Percentiles rank a stretch among this genome's conserved stretches.
Evolutionary conservation across 2,888 invertebrate genomes (phyloP).

Genomic region (Caenorhabditis panamensis): DNA sequence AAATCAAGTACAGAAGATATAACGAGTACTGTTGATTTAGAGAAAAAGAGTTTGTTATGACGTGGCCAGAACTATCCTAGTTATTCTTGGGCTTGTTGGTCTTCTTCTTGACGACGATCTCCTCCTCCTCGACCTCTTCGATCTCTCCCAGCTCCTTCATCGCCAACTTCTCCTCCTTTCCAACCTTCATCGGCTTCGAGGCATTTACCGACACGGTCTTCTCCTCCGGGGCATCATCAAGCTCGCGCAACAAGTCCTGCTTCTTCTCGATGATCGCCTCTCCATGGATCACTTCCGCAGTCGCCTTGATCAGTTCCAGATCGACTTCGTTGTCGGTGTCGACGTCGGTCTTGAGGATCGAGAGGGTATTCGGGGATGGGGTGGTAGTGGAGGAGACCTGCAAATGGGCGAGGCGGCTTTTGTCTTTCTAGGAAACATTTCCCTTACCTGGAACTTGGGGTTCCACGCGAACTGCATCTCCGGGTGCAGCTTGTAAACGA

Average conservation of each 20-base stretch:
- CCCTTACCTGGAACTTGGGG: too few species aligned
- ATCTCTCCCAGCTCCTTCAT: neutral
- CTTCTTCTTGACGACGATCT: conserved; percentile 26
- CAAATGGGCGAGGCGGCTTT: too few species aligned
- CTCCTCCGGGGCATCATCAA: too few species aligned
- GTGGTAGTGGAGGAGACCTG: neutral
- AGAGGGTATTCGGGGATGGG: neutral
- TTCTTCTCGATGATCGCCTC: neutral
- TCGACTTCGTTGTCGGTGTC: neutral
- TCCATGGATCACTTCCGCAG: neutral
- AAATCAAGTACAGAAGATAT: too few species aligned
- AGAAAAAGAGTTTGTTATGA: too few species aligned
- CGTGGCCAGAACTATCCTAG: too few species aligned
- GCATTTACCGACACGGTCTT: neutral
- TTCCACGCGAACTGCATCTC: too few species aligned
- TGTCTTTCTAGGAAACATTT: too few species aligned
- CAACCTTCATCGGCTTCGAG: neutral
- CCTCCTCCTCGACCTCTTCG: conserved; percentile 16
- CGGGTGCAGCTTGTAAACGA: too few species aligned
- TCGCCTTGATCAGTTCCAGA: neutral
- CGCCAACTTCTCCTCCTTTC: neutral
- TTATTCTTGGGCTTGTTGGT: too few species aligned
- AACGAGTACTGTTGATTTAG: too few species aligned
- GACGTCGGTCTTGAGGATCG: neutral
- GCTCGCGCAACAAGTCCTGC: too few species aligned